Evolutionary conservation across 2,888 invertebrate genomes (phyloP), one percentile per base, ranked within the genome.

Genomic region (Heterodera filipjevi): DNA sequence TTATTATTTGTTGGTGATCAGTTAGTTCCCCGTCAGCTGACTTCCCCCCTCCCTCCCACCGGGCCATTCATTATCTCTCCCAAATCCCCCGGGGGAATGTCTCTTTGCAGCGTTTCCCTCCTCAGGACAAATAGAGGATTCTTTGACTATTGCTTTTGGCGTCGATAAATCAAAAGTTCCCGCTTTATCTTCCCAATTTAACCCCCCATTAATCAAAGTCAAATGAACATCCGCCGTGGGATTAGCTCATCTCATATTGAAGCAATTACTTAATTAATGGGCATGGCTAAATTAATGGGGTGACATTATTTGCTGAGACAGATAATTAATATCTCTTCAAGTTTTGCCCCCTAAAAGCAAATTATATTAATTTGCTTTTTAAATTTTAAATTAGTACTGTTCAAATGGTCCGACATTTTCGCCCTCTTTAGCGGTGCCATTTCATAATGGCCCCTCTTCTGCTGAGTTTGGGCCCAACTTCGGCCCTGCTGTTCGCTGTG

Each of bases 1-100:
- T 53, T 59, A 53, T 53, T n/a, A 59, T 59, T 59, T 59, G 59
- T 59, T 59, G 59, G 27, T 59, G 59, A 59, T 59, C 59, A 59
- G n/a, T 59, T 27, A 59, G n/a, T 59, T 27, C 59, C 59, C 59
- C 59, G 59, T 59, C 59, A 59, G 59, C 59, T 59, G 59, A 5
- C 27, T n/a, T 8, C n/a, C 59, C n/a, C 27, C 59, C 22, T n/a
- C n/a, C 12, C 39, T 12, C 39, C 39, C n/a, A n/a, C n/a, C n/a
- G n/a, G 39, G 39, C 39, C 39, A 39, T 39, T 39, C 59, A n/a
- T 27, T 27, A 8, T 27, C 59, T 27, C 8, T 19, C 59, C 59
- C 59, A 59, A 59, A 59, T 59, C 59, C 59, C 10, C 10, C 10
- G 59, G 22, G 59, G 19, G 59, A 59, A 12, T 59, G 59, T 59